Base-by-base conservation (phyloP, 2,113 vertebrate genomes). In the Cariama cristata region DNA sequence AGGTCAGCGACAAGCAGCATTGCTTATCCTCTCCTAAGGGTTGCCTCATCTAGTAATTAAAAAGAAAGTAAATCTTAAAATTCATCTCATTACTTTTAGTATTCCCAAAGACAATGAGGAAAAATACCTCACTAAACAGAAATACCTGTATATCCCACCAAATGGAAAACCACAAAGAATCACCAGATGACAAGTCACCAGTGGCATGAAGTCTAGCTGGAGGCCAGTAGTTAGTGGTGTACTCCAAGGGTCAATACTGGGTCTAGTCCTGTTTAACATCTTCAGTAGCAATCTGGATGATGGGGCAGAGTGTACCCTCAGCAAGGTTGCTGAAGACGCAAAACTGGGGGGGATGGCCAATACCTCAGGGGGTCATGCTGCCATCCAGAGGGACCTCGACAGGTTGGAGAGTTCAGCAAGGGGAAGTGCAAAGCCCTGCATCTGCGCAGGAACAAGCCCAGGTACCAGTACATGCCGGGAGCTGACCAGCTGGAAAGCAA, bases 341-440 rank as follows among this genome's bases (percentile, higher is more conserved):
- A 4, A 26, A 45, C 40, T 23, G 28, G 6, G 33, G 66, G 32
- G 21, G 47, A 40, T 12, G 14, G 11, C 28, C 0, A 0, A 52
- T 14, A 52, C 28, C 62, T 22, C 33, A 72, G 11, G 8, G 22
- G 8, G 38, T 4, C 38, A 14, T 50, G 15, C 28, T 80, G 47
- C 52, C 56, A 56, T 50, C 40, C 88, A 91, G 21, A 71, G 23
- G 23, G 14, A 79, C 44, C 14, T 52, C 8, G 5, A 67, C 11
- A 12, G 8, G 12, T 44, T 59, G 50, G 7, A 90, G 26, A 49
- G 6, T 27, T 53, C 30, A 83, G 3, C 30, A 35, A 33, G 4
- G 8, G 14, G 3, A 64, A 69, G n/a, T 16, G 27, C 67, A 33
- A 56, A 75, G 45, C 35, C 52, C 47, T 67, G 23, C 22, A 59